Evolutionary conservation across 2,113 vertebrate genomes (phyloP).

Genomic region (Pan troglodytes): NHGRI_mPanTro3-v2.1_pri NC_072411.2:101609501-101610000

Average conservation of each 20-base stretch:
- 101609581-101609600: conserved; percentile 71
- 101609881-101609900: conserved; percentile 22
- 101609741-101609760: conserved; percentile 5
- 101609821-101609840: conserved; percentile 64
- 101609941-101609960: background rate
- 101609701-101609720: conserved; percentile 78
- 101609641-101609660: conserved; percentile 80
- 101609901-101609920: conserved; percentile 67
- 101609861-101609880: conserved; percentile 57
- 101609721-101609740: conserved; percentile 68
- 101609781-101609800: conserved; percentile 56
- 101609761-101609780: too few relatives aligned
- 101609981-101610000: background rate
- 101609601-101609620: conserved; percentile 72
- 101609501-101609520: conserved; percentile 57
- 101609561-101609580: conserved; percentile 73
- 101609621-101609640: conserved; percentile 76
- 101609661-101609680: conserved; percentile 69
- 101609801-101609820: conserved; percentile 73
- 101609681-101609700: conserved; percentile 76
- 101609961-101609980: background rate
- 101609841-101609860: conserved; percentile 67
- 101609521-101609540: conserved; percentile 52
- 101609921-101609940: conserved; percentile 55
- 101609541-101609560: conserved; percentile 62